These are phyloP conservation scores for Glomeris maerens DNA, from an alignment of 1,140 invertebrate genomes.

Conservation along the genomic window DNA sequence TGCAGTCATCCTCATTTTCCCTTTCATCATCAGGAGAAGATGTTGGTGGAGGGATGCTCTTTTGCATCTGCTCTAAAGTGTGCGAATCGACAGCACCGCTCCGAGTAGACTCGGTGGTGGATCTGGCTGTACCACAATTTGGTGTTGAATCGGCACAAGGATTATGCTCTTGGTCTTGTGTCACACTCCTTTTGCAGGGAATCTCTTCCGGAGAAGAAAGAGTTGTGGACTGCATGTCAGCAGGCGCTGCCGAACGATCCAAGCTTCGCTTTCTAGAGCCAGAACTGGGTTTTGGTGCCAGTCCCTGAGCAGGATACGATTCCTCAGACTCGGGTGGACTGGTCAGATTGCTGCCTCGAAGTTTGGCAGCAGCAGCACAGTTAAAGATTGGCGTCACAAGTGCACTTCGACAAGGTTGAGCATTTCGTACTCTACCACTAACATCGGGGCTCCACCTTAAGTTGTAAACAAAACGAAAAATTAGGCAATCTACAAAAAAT, in stretches of 20 bases:
- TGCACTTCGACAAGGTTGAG: too few relatives aligned
- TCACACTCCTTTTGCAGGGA: slow-evolving; percentile 7
- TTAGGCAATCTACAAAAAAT: too few relatives aligned
- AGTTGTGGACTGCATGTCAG: slow-evolving; percentile 4
- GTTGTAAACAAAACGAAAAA: too few relatives aligned
- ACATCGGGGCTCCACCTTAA: too few relatives aligned
- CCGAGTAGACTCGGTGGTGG: background rate
- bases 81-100: slow-evolving; percentile 5
- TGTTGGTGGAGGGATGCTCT: slow-evolving; percentile 6
- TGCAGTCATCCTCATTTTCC: too few relatives aligned
- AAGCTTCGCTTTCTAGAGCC: slow-evolving; percentile 8
- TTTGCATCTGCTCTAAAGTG: background rate
- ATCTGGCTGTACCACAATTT: background rate
- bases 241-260: background rate
- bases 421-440: too few relatives aligned
- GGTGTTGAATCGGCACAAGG: background rate
- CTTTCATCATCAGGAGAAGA: background rate
- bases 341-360: too few relatives aligned
- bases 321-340: too few relatives aligned
- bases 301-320: too few relatives aligned
- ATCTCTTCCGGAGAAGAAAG: slow-evolving; percentile 10
- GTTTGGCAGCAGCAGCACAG: too few relatives aligned
- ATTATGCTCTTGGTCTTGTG: background rate
- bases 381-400: too few relatives aligned
- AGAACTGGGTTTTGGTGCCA: slow-evolving; percentile 1